Base-by-base conservation (phyloP, 2,888 invertebrate species). In the Timema cristinae region DNA sequence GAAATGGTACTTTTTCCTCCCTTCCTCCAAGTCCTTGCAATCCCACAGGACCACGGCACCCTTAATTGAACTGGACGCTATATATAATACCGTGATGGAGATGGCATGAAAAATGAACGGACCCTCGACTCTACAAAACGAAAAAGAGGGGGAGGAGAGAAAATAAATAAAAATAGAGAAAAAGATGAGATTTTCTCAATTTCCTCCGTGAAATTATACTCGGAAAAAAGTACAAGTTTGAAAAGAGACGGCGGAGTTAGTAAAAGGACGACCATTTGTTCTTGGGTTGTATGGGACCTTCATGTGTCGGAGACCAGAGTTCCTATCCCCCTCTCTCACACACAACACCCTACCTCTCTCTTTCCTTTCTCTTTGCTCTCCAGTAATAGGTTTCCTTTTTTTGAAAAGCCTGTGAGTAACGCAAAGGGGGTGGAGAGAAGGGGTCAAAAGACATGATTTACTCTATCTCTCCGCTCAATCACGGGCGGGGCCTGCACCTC, bases 61-160 rank as follows among this genome's bases (percentile, higher is more conserved):
- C 81, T 81, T 82, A 82, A 82, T 82, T 82, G 82, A 82, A 82
- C 81, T 80, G 81, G 81, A 81, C 80, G 71, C 72, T 72, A 73
- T 71, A 71, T 71, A 71, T 71, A 73, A 69, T 73, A 70, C 71
- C 67, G 72, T 73, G 71, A 80, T 81, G 81, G 81, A 82, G 81
- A 82, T 81, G 82, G 81, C 82, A 82, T 82, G 82, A 83, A 82
- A 82, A 83, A 83, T 83, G 83, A 83, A 82, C 82, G 81, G 32
- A 32, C 32, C 32, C 66, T n/a, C 7, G 7, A 15, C 47, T 13
- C 32, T 32, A 32, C 32, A 32, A 32, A 32, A 32, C 32, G 63
- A 48, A 9, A 9, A 7, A 32, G 10, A 7, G 63, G 63, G 48
- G 32, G 63, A 10, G 63, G 8, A 13, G 32, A 48, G 2, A 48